phyloP scores from a whole-genome alignment of 1,140 invertebrate genomes.

The Nasonia vitripennis region DNA sequence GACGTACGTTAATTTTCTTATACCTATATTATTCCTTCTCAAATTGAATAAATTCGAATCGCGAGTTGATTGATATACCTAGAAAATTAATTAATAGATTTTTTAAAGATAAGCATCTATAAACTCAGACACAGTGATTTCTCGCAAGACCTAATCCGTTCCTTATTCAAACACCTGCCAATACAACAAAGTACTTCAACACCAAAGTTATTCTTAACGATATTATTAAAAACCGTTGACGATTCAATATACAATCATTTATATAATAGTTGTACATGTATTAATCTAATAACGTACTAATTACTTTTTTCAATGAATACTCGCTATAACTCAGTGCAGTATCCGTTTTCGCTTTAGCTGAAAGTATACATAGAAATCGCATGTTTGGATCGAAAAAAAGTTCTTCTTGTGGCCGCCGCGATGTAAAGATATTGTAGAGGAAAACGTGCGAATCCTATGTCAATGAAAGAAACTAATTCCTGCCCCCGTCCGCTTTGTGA shows the following conservation, averaged over 20 bases:
- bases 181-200: constrained; percentile 22
- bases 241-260: constrained; percentile 24
- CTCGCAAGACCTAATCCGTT: neutral
- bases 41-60: neutral
- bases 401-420: constrained; percentile 19
- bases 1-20: neutral
- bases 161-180: constrained; percentile 28
- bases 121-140: neutral
- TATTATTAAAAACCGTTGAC: neutral
- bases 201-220: constrained; percentile 24
- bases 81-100: neutral
- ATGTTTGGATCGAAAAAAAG: neutral
- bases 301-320: constrained; percentile 26
- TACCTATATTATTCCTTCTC: neutral
- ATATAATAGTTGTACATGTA: neutral
- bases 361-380: constrained; percentile 7
- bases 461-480: constrained; percentile 25
- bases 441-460: constrained; percentile 19
- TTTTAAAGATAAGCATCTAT: neutral
- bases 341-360: neutral
- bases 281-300: neutral
- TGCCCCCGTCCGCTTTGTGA: constrained; percentile 27
- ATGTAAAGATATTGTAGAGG: neutral
- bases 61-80: neutral
- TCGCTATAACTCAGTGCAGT: constrained; percentile 15